Percentiles rank a stretch among this genome's conserved stretches.
Evolutionary conservation across 2,113 vertebrate species (phyloP).

Genomic region (Gymnogyps californianus): DNA sequence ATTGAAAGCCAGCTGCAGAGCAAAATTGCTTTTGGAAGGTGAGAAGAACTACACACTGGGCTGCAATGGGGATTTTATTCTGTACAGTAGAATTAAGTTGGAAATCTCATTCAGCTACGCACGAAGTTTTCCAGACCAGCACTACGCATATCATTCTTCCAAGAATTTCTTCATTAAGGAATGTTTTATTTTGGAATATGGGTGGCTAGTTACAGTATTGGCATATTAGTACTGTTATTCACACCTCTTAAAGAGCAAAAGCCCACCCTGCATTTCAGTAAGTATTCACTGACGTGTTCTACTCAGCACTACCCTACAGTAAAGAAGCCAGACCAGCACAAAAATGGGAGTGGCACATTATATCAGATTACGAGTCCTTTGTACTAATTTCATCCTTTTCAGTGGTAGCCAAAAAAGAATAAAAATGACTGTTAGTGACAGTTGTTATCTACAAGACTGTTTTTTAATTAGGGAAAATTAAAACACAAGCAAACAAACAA

Average conservation of each 20-base stretch:
- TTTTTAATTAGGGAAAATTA: not conserved
- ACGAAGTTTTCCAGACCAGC: not conserved
- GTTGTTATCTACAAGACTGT: not conserved
- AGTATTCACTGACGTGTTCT: not conserved
- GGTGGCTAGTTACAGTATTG: not conserved
- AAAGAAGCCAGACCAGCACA: conserved; percentile 2
- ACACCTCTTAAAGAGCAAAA: not conserved
- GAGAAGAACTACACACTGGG: not conserved
- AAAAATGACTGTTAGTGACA: not conserved
- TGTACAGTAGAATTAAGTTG: not conserved
- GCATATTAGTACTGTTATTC: not conserved
- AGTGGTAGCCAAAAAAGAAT: not conserved
- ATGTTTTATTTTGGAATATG: not conserved
- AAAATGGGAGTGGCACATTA: conserved; percentile 48
- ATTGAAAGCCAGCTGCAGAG: not conserved
- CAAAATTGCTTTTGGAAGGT: not conserved
- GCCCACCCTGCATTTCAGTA: not conserved
- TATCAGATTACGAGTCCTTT: not conserved
- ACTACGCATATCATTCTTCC: rapidly evolving
- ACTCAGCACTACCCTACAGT: not conserved
- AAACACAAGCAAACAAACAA: not conserved
- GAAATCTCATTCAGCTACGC: not conserved
- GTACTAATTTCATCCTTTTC: not conserved
- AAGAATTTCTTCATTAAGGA: not conserved
- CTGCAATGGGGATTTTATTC: not conserved